Base-by-base conservation (phyloP, 2,888 invertebrate genomes). In the Eucera pruinosa region DNA sequence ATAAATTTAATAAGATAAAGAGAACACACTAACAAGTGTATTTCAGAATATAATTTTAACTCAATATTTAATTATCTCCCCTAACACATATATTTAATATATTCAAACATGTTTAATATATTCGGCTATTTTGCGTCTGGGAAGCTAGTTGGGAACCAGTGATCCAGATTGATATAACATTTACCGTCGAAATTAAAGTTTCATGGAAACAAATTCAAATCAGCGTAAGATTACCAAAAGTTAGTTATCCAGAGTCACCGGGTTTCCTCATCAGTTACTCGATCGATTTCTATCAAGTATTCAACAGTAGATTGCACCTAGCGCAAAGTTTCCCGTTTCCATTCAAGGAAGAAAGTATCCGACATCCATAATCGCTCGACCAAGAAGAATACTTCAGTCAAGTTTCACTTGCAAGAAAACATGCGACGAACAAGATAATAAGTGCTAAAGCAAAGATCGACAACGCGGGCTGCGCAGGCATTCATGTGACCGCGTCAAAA, bases 261-360 rank as follows among this genome's bases (percentile, higher is more conserved):
- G n/a, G 33, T 27, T 65, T 47, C 27, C 9, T 30, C 39, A 25
- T 3, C 23, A 39, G 15, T 52, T 3, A 20, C 7, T 20, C 33
- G 43, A 69, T 69, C 52, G 33, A 69, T 55, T 18, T 9, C 20
- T 47, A 39, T 67, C 18, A 67, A 67, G 47, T 57, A 67, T 67
- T 67, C 66, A 48, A 39, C 36, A 18, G 15, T 45, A 30, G 18
- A 39, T 67, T 57, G 36, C 39, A 36, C 13, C 15, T n/a, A 13
- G 25, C 18, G 27, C 18, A 15, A 52, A 20, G 57, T 48, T 33
- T 18, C 33, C 13, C 25, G 18, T 33, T 18, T 13, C 7, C 3
- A 9, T n/a, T 18, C 18, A 11, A 11, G 15, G 39, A 13, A 57
- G 27, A 27, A 15, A 33, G n/a, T n/a, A 47, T n/a, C 33, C n/a